phyloP scores from a whole-genome alignment of 2,113 vertebrate genomes.

The Morone chrysops region DNA sequence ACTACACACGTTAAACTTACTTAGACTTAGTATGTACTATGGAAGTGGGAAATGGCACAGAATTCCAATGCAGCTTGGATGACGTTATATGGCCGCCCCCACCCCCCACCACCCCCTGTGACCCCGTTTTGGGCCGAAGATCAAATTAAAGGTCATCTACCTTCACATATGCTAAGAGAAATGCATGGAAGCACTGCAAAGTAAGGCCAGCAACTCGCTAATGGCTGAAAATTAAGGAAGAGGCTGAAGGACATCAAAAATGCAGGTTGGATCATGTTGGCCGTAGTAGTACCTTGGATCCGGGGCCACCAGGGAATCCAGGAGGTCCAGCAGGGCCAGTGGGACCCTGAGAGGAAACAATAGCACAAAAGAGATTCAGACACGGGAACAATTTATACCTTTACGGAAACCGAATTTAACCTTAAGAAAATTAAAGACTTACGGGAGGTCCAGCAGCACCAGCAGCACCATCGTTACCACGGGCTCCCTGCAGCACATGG shows the following conservation, averaged over 20 bases:
- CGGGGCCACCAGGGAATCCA: constrained; percentile 97
- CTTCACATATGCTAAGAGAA: not conserved
- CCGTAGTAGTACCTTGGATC: constrained; percentile 89
- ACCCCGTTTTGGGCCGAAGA: not conserved
- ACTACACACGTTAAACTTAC: not conserved
- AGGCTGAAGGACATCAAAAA: not conserved
- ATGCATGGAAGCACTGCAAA: not conserved
- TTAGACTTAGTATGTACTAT: not conserved
- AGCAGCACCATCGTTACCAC: constrained; percentile 95
- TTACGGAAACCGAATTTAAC: not conserved
- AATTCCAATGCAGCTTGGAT: not conserved
- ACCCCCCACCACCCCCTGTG: too few relatives aligned
- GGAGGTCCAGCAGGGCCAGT: constrained; percentile 95
- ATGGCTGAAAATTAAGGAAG: not conserved
- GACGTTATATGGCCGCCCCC: not conserved
- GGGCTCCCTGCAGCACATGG: constrained; percentile 88
- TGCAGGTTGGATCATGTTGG: not conserved
- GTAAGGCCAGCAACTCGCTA: not conserved
- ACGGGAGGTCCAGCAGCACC: constrained; percentile 95
- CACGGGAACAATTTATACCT: too few relatives aligned
- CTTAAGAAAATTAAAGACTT: constrained; percentile 77
- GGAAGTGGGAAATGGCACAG: not conserved
- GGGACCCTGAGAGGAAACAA: constrained; percentile 87
- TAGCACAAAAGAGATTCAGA: not conserved
- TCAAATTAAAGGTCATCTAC: not conserved